Percentiles rank a stretch among this genome's conserved stretches.
Conservation (phyloP, 1,140 invertebrate genomes). For the Trachelipus rathkii region DNA sequence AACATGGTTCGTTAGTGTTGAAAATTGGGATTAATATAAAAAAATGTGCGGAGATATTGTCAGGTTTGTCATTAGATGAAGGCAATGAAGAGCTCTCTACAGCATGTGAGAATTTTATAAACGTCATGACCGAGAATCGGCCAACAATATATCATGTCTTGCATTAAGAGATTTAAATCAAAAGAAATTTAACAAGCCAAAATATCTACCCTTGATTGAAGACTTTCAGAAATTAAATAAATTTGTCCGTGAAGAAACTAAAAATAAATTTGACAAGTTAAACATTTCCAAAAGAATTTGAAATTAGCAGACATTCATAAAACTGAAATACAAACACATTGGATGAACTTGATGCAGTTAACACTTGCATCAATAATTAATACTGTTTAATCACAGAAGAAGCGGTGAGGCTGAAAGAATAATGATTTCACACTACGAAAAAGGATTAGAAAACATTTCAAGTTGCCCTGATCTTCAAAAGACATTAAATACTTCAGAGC, state of each 20-base stretch:
- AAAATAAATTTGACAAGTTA: neutral
- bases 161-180: neutral
- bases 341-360: neutral
- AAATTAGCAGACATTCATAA: neutral
- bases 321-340: neutral
- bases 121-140: neutral
- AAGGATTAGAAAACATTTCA: neutral
- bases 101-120: neutral
- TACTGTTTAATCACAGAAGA: neutral
- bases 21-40: neutral
- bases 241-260: neutral
- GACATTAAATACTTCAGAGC: neutral
- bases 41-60: conserved; percentile 7
- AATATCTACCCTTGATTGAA: neutral
- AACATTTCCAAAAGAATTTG: neutral
- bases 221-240: neutral
- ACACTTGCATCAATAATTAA: neutral
- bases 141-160: neutral
- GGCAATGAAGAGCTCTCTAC: neutral
- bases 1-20: neutral
- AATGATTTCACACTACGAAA: neutral
- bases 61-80: neutral
- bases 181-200: neutral
- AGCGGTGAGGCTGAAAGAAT: conserved; percentile 2
- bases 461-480: neutral